phyloP scores from a whole-genome alignment of 1,140 invertebrate genomes.

The Neodiprion fabricii region DNA sequence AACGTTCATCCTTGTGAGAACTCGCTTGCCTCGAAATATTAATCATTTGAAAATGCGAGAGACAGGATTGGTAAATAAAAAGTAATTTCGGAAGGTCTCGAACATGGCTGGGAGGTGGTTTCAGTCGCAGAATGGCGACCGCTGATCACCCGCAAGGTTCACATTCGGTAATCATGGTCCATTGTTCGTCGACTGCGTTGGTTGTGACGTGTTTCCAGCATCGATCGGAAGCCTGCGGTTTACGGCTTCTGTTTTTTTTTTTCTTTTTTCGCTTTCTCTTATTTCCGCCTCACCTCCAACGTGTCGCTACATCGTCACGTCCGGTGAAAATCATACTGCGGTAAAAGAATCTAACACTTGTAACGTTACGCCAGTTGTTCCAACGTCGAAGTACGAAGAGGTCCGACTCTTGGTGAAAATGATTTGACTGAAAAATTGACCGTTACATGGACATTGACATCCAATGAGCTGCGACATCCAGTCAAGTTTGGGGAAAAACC shows the following conservation, averaged over 20 bases:
- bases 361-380: no score
- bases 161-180: background rate
- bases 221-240: background rate
- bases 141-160: background rate
- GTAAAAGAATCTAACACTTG: background rate
- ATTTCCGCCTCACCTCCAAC: background rate
- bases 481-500: no score
- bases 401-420: no score
- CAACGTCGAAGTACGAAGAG: no score
- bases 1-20: no score
- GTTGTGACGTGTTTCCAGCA: background rate
- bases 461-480: no score
- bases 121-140: constrained; percentile 1
- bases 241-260: no score
- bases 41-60: background rate
- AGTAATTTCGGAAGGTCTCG: background rate
- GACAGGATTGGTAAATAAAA: background rate
- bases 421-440: no score
- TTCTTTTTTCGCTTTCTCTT: no score
- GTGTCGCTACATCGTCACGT: background rate
- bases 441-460: no score
- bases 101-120: background rate
- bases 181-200: background rate
- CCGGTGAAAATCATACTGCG: background rate
- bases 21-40: background rate